Evolutionary conservation across 2,888 invertebrate genomes (phyloP).

Genomic region (Drosophila kanekoi): DNA sequence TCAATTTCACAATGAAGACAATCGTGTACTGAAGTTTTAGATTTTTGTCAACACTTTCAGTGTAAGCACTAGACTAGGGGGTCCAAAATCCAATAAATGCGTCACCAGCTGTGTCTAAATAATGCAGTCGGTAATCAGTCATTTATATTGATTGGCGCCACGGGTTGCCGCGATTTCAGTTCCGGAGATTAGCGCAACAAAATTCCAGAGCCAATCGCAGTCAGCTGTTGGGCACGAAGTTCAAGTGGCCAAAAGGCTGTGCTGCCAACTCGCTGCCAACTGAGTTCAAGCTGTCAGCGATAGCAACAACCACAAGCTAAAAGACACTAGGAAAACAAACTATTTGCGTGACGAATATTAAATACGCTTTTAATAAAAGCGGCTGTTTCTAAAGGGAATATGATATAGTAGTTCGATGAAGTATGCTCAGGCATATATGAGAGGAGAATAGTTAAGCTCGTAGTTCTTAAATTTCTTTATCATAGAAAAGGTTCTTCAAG

Average conservation of each 20-base stretch:
- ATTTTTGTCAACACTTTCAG: background rate
- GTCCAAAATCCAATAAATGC: slow-evolving; percentile 21
- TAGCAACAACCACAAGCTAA: background rate
- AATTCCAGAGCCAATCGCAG: slow-evolving; percentile 33
- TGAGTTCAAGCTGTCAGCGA: slow-evolving; percentile 31
- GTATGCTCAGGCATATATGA: too few species aligned
- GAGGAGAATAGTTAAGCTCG: too few species aligned
- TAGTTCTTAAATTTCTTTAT: too few species aligned
- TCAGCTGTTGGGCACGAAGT: slow-evolving; percentile 62
- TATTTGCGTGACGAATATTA: slow-evolving; percentile 17
- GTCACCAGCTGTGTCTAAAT: slow-evolving; percentile 19
- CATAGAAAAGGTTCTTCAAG: too few species aligned
- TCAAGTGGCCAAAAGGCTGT: slow-evolving; percentile 48
- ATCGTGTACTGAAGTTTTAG: background rate
- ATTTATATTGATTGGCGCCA: slow-evolving; percentile 45
- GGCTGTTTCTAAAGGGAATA: too few species aligned
- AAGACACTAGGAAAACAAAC: slow-evolving; percentile 5
- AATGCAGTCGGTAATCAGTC: slow-evolving; percentile 50
- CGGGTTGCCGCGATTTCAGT: slow-evolving; percentile 18
- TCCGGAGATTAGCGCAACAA: slow-evolving; percentile 48
- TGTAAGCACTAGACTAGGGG: slow-evolving; percentile 6
- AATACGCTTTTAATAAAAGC: background rate
- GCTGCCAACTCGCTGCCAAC: slow-evolving; percentile 34
- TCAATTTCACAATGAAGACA: slow-evolving; percentile 39
- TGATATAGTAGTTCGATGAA: too few species aligned